Evolutionary conservation across 2,113 vertebrate species (phyloP).

Genomic region (Sebastes fasciatus): DNA sequence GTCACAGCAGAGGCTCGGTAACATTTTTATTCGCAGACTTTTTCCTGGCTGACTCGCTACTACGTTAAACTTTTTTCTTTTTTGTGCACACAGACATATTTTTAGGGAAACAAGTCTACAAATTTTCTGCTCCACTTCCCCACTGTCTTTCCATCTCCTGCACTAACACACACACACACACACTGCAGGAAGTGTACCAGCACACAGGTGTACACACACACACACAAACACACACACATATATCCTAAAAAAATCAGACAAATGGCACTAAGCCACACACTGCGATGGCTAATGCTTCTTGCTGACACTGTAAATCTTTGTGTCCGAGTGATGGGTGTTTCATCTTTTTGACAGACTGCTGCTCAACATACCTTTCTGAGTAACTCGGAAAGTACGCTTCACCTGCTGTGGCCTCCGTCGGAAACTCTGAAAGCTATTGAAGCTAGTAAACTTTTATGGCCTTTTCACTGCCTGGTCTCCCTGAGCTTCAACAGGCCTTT

Average conservation of each 20-base stretch:
- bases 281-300: slow-evolving; percentile 47
- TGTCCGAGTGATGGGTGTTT: slow-evolving; percentile 51
- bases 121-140: slow-evolving; percentile 46
- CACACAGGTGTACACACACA: neutral
- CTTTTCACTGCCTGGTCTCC: slow-evolving; percentile 41
- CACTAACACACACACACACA: slow-evolving; percentile 25
- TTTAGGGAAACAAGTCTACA: slow-evolving; percentile 20
- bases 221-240: neutral
- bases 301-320: slow-evolving; percentile 65
- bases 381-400: slow-evolving; percentile 54
- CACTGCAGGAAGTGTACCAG: slow-evolving; percentile 11
- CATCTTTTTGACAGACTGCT: slow-evolving; percentile 68
- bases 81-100: slow-evolving; percentile 17
- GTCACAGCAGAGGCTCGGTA: slow-evolving; percentile 5
- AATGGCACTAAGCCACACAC: slow-evolving; percentile 48
- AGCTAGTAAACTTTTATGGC: slow-evolving; percentile 59
- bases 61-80: slow-evolving; percentile 20
- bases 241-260: slow-evolving; percentile 33
- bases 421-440: slow-evolving; percentile 58
- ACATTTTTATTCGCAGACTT: slow-evolving; percentile 13
- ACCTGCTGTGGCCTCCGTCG: slow-evolving; percentile 57
- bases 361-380: slow-evolving; percentile 52
- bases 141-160: slow-evolving; percentile 14
- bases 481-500: slow-evolving; percentile 44
- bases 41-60: neutral